Conservation (phyloP, 2,797 vertebrate genomes). For the Lerista edwardsae region DNA sequence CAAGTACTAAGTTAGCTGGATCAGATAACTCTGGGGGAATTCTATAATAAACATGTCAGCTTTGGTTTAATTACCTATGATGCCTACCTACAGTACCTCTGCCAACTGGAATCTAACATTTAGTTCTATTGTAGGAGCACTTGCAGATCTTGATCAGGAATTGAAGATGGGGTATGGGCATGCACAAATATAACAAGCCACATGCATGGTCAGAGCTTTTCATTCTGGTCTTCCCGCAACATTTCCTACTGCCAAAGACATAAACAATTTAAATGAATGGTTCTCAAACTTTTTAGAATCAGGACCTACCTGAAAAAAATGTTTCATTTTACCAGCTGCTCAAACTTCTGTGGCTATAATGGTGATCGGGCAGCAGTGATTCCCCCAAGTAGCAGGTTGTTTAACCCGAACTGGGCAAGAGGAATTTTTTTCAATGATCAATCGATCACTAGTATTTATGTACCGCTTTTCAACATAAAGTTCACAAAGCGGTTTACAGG, state of each 20-base stretch:
- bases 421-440: too few species aligned
- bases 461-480: too few species aligned
- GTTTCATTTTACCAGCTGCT: too few species aligned
- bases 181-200: not conserved
- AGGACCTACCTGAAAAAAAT: too few species aligned
- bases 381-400: too few species aligned
- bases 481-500: too few species aligned
- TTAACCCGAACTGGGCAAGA: too few species aligned
- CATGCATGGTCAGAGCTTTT: not conserved
- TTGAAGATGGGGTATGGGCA: not conserved
- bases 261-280: not conserved
- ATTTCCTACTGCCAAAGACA: not conserved
- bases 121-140: not conserved
- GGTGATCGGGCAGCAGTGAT: too few species aligned
- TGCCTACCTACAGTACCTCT: slow-evolving; percentile 27
- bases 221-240: not conserved
- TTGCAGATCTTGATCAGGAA: not conserved
- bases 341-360: too few species aligned
- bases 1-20: slow-evolving; percentile 51
- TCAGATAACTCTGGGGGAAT: slow-evolving; percentile 57
- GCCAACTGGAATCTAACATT: slow-evolving; percentile 52
- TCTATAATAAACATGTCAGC: slow-evolving; percentile 61
- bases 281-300: too few species aligned
- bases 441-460: too few species aligned
- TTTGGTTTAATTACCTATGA: slow-evolving; percentile 58